Base-by-base conservation (phyloP, 2,797 vertebrate genomes). In the Coregonus suidteri region DNA sequence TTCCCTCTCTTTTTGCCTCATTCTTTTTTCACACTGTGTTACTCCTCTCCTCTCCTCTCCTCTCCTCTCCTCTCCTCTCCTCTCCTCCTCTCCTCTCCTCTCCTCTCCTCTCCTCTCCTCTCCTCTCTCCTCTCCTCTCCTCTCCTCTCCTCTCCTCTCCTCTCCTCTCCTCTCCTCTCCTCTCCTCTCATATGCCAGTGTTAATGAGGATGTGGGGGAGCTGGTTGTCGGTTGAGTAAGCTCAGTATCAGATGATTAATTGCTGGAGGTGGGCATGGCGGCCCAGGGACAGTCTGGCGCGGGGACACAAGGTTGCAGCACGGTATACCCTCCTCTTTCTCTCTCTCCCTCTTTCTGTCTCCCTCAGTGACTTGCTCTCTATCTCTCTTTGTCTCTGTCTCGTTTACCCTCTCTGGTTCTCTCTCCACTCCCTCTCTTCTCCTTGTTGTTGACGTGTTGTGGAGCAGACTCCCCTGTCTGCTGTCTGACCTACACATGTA, bases 181-280 rank as follows among this genome's bases (percentile, higher is more conserved):
- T 79, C 77, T 75, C 62, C 79, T 54, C n/a, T 13, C 34, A 9
- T 47, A 18, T 54, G 67, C 34, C 73, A 62, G 54, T 83, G 88
- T 92, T 94, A 94, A 94, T 94, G 94, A 93, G 92, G 91, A 94
- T 91, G 89, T 92, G 87, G 88, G 87, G 84, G 90, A 90, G 91
- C 86, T 88, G 81, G 89, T 89, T 89, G 88, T 88, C 85, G 91
- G 91, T 92, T 92, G 93, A 93, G 92, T 93, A 94, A 93, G 91
- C 93, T 93, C 92, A 84, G 88, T 92, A 94, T 94, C 90, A 91
- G 90, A 94, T 94, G 94, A 95, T 94, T 94, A 94, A 94, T 94
- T 94, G 92, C 93, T 88, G 85, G 84, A 88, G 90, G 93, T 90
- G 88, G 85, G 91, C 89, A 87, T 87, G 85, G 88, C 84, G 84